Base-by-base conservation (phyloP, 2,797 vertebrate species). In the Hydrocynus forskahlii region DNA sequence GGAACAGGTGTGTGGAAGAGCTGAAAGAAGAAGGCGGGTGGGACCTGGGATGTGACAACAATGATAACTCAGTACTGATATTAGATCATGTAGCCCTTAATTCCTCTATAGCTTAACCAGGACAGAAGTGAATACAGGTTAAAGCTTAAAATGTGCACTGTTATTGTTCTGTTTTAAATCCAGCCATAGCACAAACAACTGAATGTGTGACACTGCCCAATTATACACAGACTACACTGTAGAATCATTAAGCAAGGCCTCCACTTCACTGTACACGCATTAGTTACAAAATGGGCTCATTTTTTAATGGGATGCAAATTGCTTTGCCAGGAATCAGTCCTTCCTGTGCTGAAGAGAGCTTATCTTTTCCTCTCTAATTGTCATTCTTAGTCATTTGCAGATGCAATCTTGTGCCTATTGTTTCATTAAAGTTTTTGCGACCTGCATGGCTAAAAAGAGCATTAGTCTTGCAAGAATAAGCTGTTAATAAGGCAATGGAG, bases 401-500 rank as follows among this genome's bases (percentile, higher is more conserved):
- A 81, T 81, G 43, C 83, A 87, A 87, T 79, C 84, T 79, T 63
- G 82, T 62, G 66, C 52, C 57, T 50, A 5, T 75, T 80, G 88
- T 90, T 86, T 89, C 84, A 91, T 91, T 91, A 90, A 87, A 78
- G 81, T 4, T 9, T 67, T 8, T 68, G 54, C 63, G 79, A 64
- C 73, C 55, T 76, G 57, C 54, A 68, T 68, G 35, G 40, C 21
- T 45, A 75, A 73, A 75, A 86, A 73, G 29, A 64, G 19, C 76
- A 55, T 90, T 88, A 86, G 87, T 89, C 88, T 86, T 91, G 38
- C 89, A 90, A 48, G 23, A 62, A 50, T 38, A 54, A 85, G 83
- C 59, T 76, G 85, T 89, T 91, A 91, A 92, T 92, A 90, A 90
- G 90, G 90, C 92, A 93, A 94, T 92, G 90, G 87, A 92, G 86